These are phyloP conservation scores for Zootermopsis nevadensis DNA, from an alignment of 2,888 invertebrate genomes.

Conservation along the genomic window DNA sequence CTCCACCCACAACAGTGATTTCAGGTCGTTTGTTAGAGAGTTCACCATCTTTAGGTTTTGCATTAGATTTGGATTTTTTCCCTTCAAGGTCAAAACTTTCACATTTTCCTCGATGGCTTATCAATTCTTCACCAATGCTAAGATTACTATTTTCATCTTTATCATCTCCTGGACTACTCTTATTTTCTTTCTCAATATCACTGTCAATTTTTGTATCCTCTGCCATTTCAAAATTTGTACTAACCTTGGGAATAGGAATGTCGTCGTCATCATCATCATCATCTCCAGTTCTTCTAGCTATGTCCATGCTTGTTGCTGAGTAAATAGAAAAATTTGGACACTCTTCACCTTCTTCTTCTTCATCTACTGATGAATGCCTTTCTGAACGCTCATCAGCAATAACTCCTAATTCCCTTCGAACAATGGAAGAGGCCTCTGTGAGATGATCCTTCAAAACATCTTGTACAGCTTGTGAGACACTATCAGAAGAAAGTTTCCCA, in stretches of 20 bases:
- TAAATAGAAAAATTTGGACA: constrained; percentile 90
- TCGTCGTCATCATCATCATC: constrained; percentile 54
- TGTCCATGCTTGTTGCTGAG: constrained; percentile 82
- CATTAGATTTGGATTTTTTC: neutral
- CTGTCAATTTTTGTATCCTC: constrained; percentile 56
- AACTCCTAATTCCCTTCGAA: neutral
- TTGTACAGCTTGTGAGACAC: constrained; percentile 36
- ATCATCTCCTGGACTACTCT: neutral
- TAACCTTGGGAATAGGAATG: constrained; percentile 1
- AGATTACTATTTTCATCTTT: constrained; percentile 38
- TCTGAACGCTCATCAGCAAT: neutral
- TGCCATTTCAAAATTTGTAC: constrained; percentile 54
- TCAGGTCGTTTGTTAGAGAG: neutral
- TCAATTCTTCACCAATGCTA: constrained; percentile 7
- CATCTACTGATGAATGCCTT: constrained; percentile 54
- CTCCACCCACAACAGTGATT: constrained; percentile 3
- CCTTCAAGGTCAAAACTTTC: neutral
- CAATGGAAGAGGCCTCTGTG: neutral
- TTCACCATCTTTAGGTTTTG: neutral
- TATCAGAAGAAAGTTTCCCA: neutral
- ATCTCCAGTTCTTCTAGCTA: constrained; percentile 70
- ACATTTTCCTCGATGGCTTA: neutral
- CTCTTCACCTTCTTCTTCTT: constrained; percentile 70
- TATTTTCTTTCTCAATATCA: constrained; percentile 47
- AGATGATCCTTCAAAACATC: constrained; percentile 31